Percentiles rank a stretch among this genome's conserved stretches.
These are phyloP conservation scores for Columba janthina DNA, from an alignment of 2,113 vertebrate genomes.

Conservation along the genomic window DNA sequence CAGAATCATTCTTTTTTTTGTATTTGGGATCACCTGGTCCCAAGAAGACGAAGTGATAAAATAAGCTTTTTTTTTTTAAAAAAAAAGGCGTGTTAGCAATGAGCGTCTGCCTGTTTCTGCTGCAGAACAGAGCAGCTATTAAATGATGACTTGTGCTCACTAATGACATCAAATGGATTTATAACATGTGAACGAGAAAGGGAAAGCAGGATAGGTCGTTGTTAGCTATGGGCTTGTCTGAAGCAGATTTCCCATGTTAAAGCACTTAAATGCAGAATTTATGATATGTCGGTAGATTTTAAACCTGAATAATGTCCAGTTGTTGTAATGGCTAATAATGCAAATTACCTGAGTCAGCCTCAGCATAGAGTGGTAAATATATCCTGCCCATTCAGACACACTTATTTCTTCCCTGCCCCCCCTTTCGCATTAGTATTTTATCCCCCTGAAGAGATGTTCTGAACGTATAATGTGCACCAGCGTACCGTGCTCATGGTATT, in stretches of 20 bases:
- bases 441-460: constrained; percentile 45
- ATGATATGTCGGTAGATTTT: constrained; percentile 2
- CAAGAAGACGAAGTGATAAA: too few species aligned
- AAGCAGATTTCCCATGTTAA: constrained; percentile 29
- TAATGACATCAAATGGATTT: constrained; percentile 29
- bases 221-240: not conserved
- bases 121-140: not conserved
- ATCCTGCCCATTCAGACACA: not conserved
- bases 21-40: not conserved
- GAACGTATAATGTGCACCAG: constrained; percentile 33
- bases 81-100: too few species aligned
- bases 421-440: constrained; percentile 18
- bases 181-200: not conserved
- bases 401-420: not conserved
- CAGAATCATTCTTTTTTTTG: constrained; percentile 16
- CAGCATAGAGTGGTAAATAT: constrained; percentile 24
- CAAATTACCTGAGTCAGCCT: constrained; percentile 49
- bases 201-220: not conserved
- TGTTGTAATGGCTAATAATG: constrained; percentile 59
- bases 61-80: too few species aligned
- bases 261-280: constrained; percentile 44
- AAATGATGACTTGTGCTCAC: not conserved
- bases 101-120: not conserved
- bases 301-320: constrained; percentile 5
- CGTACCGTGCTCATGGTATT: constrained; percentile 35